Evolutionary conservation across 1,140 invertebrate genomes (phyloP).

Genomic region (Conus ventricosus): DNA sequence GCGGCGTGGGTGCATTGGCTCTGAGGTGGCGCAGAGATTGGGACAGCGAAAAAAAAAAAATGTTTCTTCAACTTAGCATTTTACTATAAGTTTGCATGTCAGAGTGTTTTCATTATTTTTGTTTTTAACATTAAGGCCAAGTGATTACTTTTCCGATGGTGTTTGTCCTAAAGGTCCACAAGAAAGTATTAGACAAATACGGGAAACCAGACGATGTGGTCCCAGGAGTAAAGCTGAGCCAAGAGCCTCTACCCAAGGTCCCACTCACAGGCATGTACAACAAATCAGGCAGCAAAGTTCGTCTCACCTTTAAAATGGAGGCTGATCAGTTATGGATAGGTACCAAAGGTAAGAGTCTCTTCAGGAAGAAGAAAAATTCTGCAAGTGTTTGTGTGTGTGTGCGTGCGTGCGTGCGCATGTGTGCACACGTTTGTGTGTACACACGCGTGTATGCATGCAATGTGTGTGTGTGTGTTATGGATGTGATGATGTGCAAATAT

Average conservation of each 20-base stretch:
- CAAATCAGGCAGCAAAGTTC: constrained; percentile 92
- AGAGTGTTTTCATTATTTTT: no score
- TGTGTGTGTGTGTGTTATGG: not conserved
- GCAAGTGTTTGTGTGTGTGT: not conserved
- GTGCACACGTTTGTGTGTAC: not conserved
- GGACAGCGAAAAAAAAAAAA: no score
- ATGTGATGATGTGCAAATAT: no score
- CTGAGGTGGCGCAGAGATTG: no score
- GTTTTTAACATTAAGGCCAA: no score
- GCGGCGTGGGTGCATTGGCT: no score
- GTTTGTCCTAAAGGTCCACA: constrained; percentile 79
- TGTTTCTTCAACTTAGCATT: no score
- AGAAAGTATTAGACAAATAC: constrained; percentile 90
- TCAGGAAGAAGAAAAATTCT: not conserved
- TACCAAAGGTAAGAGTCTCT: constrained; percentile 81
- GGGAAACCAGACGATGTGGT: constrained; percentile 92
- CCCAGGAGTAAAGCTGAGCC: constrained; percentile 88
- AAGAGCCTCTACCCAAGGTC: constrained; percentile 87
- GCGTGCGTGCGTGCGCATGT: not conserved
- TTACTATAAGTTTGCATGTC: no score
- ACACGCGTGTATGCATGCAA: not conserved
- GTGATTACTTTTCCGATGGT: not conserved
- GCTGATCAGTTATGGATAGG: constrained; percentile 94
- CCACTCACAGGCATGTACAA: constrained; percentile 94
- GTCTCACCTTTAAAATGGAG: constrained; percentile 94